These are phyloP conservation scores for Hypanus sabinus DNA, from an alignment of 2,113 vertebrate species.

Conservation along the genomic window DNA sequence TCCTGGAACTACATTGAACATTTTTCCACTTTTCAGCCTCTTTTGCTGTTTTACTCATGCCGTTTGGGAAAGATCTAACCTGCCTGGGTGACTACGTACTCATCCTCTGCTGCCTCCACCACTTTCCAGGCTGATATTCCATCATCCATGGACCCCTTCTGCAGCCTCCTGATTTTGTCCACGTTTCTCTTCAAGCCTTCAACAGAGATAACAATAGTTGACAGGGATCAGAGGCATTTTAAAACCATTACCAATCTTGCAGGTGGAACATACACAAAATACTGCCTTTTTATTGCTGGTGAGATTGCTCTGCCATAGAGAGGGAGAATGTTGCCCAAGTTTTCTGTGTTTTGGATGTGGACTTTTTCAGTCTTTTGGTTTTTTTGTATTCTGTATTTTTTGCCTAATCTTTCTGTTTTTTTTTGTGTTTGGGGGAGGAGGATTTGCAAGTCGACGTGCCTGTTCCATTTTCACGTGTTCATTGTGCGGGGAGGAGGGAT, in stretches of 20 bases:
- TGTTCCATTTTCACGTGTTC: no score
- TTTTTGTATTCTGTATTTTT: no score
- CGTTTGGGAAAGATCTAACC: background rate
- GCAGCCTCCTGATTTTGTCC: background rate
- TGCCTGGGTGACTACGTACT: background rate
- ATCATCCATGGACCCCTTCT: background rate
- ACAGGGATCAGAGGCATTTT: background rate
- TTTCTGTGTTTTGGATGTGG: no score
- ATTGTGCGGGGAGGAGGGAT: no score
- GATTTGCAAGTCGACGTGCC: no score
- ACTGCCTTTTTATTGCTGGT: no score
- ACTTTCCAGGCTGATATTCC: background rate
- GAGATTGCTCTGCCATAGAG: no score
- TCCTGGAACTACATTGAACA: background rate
- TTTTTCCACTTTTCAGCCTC: background rate
- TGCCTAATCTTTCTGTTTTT: no score
- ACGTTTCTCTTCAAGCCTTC: background rate
- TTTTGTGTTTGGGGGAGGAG: no score
- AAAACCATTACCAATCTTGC: background rate
- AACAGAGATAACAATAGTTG: background rate
- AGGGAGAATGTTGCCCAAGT: no score
- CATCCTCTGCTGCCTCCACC: background rate
- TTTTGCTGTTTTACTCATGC: background rate
- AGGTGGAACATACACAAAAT: background rate
- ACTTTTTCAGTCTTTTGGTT: no score